Percentiles rank a stretch among this genome's conserved stretches.
phyloP scores from a whole-genome alignment of 2,888 invertebrate species.

The Nemotelus nigrinus region DNA sequence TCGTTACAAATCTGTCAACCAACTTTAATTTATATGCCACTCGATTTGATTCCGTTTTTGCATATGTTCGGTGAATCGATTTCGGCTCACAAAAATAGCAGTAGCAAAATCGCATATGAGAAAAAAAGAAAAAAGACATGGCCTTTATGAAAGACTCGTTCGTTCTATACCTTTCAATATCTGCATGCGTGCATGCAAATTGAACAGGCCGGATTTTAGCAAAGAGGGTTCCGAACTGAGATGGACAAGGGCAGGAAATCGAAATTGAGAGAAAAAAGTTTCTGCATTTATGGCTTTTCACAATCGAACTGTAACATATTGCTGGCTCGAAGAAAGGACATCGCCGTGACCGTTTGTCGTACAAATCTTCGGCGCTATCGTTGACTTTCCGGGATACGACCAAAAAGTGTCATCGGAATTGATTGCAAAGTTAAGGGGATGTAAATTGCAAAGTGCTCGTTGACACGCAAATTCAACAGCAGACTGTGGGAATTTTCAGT shows the following conservation, averaged over 20 bases:
- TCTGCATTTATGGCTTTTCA: slow-evolving; percentile 11
- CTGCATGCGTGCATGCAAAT: slow-evolving; percentile 43
- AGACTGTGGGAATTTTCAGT: slow-evolving; percentile 45
- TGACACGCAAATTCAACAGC: slow-evolving; percentile 34
- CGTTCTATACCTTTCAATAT: slow-evolving; percentile 8
- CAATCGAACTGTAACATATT: slow-evolving; percentile 16
- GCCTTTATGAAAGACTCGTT: neutral
- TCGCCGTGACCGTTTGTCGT: slow-evolving; percentile 14
- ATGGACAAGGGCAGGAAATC: slow-evolving; percentile 25
- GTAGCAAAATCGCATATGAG: neutral
- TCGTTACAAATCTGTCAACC: slow-evolving; percentile 49
- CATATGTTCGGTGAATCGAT: slow-evolving; percentile 42
- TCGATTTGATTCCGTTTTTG: slow-evolving; percentile 40
- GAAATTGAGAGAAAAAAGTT: neutral
- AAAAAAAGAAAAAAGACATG: slow-evolving; percentile 7
- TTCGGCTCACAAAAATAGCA: neutral
- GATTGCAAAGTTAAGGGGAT: slow-evolving; percentile 33
- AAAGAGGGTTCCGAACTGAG: neutral
- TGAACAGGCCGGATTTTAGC: slow-evolving; percentile 20
- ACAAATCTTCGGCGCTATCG: neutral
- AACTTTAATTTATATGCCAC: slow-evolving; percentile 47
- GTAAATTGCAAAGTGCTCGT: slow-evolving; percentile 29
- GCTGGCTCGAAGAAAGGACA: slow-evolving; percentile 13
- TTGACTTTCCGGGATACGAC: slow-evolving; percentile 35
- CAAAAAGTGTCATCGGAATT: slow-evolving; percentile 42